Evolutionary conservation across 2,797 vertebrate species (phyloP).

Genomic region (Serranus cabrilla): DNA sequence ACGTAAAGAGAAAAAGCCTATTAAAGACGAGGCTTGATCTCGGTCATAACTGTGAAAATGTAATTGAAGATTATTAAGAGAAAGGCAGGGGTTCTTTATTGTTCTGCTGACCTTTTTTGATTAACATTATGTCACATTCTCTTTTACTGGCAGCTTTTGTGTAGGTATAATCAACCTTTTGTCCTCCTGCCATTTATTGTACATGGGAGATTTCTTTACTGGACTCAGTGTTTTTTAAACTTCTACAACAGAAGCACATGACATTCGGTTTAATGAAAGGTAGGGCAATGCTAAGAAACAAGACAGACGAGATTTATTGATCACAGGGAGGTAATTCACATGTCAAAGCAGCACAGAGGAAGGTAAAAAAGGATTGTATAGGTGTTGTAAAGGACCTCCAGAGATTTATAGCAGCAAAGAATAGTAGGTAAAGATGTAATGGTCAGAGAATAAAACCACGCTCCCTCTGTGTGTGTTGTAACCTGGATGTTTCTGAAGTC

Average conservation of each 20-base stretch:
- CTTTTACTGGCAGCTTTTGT: slow-evolving; percentile 39
- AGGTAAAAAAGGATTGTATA: too few relatives aligned
- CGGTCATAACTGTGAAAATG: slow-evolving; percentile 20
- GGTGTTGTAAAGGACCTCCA: too few relatives aligned
- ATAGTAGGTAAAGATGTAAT: too few relatives aligned
- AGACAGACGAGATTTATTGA: neutral
- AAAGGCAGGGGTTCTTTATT: slow-evolving; percentile 38
- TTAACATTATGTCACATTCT: slow-evolving; percentile 33
- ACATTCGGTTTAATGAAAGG: slow-evolving; percentile 19
- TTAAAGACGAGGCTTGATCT: slow-evolving; percentile 39
- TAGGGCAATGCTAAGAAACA: neutral
- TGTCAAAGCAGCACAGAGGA: neutral
- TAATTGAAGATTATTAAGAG: slow-evolving; percentile 55
- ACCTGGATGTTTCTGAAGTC: too few relatives aligned
- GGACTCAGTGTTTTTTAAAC: neutral
- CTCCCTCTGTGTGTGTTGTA: too few relatives aligned
- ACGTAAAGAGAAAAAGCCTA: slow-evolving; percentile 22
- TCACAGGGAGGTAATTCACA: neutral
- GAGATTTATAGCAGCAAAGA: too few relatives aligned
- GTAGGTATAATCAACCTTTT: slow-evolving; percentile 36
- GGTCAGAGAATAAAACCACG: too few relatives aligned
- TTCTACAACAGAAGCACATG: neutral
- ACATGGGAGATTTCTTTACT: neutral
- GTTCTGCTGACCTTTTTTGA: slow-evolving; percentile 54
- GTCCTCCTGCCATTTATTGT: slow-evolving; percentile 27